Percentiles rank a stretch among this genome's conserved stretches.
These are phyloP conservation scores for Plagodis pulveraria DNA, from an alignment of 2,888 invertebrate genomes.

Conservation along the genomic window DNA sequence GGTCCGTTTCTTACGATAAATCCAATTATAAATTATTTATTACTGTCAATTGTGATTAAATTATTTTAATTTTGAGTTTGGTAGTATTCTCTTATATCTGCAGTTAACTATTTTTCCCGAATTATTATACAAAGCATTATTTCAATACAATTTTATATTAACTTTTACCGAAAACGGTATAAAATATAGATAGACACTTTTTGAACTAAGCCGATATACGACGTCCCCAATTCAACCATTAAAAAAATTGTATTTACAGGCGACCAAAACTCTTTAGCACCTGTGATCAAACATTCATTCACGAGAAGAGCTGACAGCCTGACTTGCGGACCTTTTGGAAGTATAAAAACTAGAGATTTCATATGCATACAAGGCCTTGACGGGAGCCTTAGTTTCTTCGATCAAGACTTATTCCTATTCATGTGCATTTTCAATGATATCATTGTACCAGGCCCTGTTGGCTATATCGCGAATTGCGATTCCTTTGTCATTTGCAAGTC, in stretches of 20 bases:
- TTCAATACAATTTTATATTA: no score
- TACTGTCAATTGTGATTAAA: no score
- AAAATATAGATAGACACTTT: no score
- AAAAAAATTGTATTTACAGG: slow-evolving; percentile 73
- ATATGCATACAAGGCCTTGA: slow-evolving; percentile 96
- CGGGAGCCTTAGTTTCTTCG: slow-evolving; percentile 95
- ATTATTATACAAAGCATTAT: no score
- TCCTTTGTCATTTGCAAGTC: slow-evolving; percentile 93
- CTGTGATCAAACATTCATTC: slow-evolving; percentile 92
- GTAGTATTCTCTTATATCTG: no score
- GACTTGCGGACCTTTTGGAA: slow-evolving; percentile 94
- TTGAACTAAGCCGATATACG: no score
- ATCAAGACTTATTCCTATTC: slow-evolving; percentile 96
- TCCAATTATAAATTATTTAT: no score
- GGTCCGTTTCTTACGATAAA: no score
- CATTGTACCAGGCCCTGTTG: slow-evolving; percentile 93
- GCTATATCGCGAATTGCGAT: slow-evolving; percentile 92
- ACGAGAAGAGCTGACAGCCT: slow-evolving; percentile 91
- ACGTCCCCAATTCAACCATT: background rate
- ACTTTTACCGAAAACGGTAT: no score
- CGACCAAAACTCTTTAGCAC: slow-evolving; percentile 88
- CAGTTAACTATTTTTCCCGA: no score
- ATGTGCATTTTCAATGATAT: slow-evolving; percentile 92
- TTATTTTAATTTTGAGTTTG: no score
- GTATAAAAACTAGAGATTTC: slow-evolving; percentile 92